phyloP scores from a whole-genome alignment of 1,140 invertebrate genomes.

The Temnothorax longispinosus region DNA sequence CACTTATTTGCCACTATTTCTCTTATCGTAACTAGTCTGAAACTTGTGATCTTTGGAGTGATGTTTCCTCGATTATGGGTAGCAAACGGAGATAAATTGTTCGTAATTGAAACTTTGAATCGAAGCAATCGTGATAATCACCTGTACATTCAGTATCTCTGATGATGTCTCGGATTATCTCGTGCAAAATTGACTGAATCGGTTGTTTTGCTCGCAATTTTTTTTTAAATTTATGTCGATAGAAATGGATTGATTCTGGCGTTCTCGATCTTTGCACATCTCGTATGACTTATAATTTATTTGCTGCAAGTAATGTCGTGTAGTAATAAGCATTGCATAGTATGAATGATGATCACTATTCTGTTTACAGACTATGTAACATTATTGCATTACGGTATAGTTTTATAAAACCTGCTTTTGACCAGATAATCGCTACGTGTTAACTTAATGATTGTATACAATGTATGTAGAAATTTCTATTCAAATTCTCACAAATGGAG shows the following conservation, averaged over 20 bases:
- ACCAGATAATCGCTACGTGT: background rate
- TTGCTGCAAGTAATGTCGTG: background rate
- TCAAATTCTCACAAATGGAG: background rate
- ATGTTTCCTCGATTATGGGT: constrained; percentile 70
- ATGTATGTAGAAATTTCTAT: background rate
- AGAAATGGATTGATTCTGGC: background rate
- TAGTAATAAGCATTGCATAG: constrained; percentile 1
- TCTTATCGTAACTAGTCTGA: constrained; percentile 30
- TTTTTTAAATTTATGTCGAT: background rate
- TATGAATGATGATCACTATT: constrained; percentile 13
- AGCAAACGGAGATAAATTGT: constrained; percentile 65
- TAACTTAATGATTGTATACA: background rate
- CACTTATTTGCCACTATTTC: constrained; percentile 54
- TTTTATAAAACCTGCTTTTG: constrained; percentile 5
- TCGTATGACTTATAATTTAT: constrained; percentile 20
- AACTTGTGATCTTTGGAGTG: constrained; percentile 53
- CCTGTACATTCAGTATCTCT: constrained; percentile 55
- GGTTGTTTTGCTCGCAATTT: background rate
- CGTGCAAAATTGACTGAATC: background rate
- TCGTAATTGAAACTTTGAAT: constrained; percentile 65
- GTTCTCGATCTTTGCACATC: background rate
- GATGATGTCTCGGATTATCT: constrained; percentile 68
- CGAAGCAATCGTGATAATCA: constrained; percentile 65
- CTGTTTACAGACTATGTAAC: constrained; percentile 12
- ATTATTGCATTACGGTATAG: background rate